Percentiles rank a stretch among this genome's conserved stretches.
These are phyloP conservation scores for Bufo bufo DNA, from an alignment of 2,113 vertebrate genomes.

Conservation along the genomic window DNA sequence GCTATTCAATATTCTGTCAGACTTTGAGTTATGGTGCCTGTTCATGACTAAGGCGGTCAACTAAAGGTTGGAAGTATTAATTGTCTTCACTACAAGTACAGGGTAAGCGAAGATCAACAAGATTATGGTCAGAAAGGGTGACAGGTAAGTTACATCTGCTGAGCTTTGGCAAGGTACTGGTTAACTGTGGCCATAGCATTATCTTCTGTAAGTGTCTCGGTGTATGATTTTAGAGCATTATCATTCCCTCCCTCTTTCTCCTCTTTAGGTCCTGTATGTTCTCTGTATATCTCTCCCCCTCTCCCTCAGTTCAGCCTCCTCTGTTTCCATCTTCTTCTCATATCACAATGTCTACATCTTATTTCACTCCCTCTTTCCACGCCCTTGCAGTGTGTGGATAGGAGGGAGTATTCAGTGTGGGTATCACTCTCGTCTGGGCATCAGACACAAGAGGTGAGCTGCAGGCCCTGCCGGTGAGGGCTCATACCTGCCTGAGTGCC, in stretches of 20 bases:
- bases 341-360: background rate
- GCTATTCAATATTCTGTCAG: background rate
- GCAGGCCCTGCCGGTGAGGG: constrained; percentile 5
- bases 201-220: background rate
- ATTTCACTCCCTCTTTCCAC: background rate
- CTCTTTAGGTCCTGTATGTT: background rate
- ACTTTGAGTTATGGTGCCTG: background rate
- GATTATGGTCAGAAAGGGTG: background rate
- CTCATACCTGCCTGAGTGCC: background rate
- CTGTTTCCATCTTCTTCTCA: background rate
- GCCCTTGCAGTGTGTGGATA: constrained; percentile 41
- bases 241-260: background rate
- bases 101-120: background rate
- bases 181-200: constrained; percentile 6
- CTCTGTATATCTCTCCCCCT: constrained; percentile 21
- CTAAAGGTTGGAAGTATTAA: background rate
- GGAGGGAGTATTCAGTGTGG: constrained; percentile 55
- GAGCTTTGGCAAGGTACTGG: background rate
- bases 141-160: constrained; percentile 4
- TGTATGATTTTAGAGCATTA: background rate
- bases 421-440: constrained; percentile 54
- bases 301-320: constrained; percentile 28
- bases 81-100: constrained; percentile 1
- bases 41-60: background rate
- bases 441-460: constrained; percentile 9